These are phyloP conservation scores for Sapajus apella DNA, from an alignment of 2,113 vertebrate genomes.

Conservation along the genomic window DNA sequence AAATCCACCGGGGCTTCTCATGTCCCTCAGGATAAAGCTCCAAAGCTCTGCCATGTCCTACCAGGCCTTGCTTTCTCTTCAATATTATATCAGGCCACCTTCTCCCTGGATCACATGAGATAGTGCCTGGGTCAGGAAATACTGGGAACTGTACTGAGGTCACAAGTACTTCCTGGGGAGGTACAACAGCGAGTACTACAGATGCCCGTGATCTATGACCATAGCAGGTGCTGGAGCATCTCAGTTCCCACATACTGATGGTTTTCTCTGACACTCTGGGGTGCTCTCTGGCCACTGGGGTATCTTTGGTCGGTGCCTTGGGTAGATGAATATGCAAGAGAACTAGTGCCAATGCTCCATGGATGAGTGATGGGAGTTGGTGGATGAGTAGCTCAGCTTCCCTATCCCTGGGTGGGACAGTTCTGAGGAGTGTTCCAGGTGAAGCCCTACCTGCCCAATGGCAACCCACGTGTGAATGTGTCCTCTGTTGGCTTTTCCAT, in stretches of 20 bases:
- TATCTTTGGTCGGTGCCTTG: background rate
- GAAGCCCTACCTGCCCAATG: background rate
- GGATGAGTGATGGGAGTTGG: background rate
- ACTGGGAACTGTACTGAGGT: too few relatives aligned
- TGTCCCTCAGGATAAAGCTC: background rate
- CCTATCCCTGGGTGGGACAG: accelerated
- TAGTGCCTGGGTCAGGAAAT: background rate
- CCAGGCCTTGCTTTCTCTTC: background rate
- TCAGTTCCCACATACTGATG: background rate
- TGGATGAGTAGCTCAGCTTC: background rate
- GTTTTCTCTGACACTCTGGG: background rate
- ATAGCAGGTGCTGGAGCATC: background rate
- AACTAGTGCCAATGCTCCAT: too few relatives aligned
- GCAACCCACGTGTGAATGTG: background rate
- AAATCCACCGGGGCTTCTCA: background rate
- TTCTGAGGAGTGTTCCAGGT: background rate
- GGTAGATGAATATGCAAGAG: background rate
- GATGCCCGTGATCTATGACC: accelerated
- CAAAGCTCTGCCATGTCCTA: accelerated
- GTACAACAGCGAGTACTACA: background rate
- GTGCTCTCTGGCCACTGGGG: background rate
- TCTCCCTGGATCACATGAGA: background rate
- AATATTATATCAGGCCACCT: background rate
- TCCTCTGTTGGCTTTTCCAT: background rate
- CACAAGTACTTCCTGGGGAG: background rate